phyloP scores from a whole-genome alignment of 2,888 invertebrate species.

The Mythimna vitellina region DNA sequence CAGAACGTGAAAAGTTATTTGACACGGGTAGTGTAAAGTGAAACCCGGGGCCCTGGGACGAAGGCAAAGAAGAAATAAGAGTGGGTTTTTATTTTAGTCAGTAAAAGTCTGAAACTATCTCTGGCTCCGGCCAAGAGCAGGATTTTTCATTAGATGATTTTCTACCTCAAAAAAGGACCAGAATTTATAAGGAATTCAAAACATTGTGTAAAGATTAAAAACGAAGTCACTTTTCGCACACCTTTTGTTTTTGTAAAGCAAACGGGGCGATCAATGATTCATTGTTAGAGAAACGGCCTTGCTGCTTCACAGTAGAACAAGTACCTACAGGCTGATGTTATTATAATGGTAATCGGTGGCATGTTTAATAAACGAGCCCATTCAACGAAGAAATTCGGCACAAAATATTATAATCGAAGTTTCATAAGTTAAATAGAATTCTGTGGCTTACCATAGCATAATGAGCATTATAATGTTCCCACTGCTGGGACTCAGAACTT shows the following conservation, averaged over 20 bases:
- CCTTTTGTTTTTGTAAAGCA: slow-evolving; percentile 10
- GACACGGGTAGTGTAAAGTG: no score
- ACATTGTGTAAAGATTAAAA: neutral
- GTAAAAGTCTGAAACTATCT: no score
- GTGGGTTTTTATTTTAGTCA: no score
- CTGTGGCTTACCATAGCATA: no score
- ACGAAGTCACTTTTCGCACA: neutral
- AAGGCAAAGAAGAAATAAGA: no score
- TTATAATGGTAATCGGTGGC: neutral
- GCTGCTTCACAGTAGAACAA: slow-evolving; percentile 3
- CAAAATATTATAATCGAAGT: neutral
- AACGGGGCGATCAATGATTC: neutral
- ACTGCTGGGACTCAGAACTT: no score
- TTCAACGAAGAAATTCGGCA: neutral
- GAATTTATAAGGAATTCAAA: neutral
- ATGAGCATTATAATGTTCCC: no score
- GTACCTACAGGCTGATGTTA: neutral
- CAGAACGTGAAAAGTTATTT: no score
- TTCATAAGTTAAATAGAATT: neutral
- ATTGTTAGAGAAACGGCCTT: neutral
- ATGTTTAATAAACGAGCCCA: neutral
- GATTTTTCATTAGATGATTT: no score
- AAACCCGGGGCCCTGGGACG: no score
- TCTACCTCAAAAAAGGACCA: no score
- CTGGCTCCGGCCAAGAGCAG: no score